These are phyloP conservation scores for Castor canadensis DNA, from an alignment of 2,113 vertebrate species.

Conservation along the genomic window DNA sequence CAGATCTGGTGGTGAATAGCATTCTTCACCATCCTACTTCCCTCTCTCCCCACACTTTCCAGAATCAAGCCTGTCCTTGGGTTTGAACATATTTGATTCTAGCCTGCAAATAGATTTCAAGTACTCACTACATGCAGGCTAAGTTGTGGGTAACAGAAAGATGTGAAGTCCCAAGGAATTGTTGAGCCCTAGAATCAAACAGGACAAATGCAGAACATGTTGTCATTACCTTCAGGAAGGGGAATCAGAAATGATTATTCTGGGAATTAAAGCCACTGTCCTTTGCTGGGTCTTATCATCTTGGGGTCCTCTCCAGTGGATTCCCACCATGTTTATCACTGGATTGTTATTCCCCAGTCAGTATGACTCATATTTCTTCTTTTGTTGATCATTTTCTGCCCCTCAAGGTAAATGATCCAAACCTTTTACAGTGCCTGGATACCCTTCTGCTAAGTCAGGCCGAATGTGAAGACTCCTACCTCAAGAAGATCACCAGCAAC, in stretches of 20 bases:
- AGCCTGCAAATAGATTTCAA: neutral
- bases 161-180: fast-evolving
- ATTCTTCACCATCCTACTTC: neutral
- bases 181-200: neutral
- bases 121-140: fast-evolving
- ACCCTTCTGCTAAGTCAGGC: conserved; percentile 87
- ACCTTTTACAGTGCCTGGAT: conserved; percentile 88
- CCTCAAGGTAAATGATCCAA: conserved; percentile 84
- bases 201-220: fast-evolving
- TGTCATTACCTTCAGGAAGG: neutral
- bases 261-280: fast-evolving
- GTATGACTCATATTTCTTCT: neutral
- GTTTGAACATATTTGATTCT: neutral
- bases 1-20: conserved; percentile 79
- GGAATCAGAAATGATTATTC: fast-evolving
- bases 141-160: no score
- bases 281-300: neutral
- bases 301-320: fast-evolving
- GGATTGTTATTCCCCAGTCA: fast-evolving
- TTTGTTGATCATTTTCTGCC: neutral
- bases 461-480: conserved; percentile 84
- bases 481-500: neutral
- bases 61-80: fast-evolving
- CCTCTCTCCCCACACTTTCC: neutral
- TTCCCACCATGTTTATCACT: fast-evolving